Conservation (phyloP, 1,140 invertebrate species). For the Coboldia fuscipes region DNA sequence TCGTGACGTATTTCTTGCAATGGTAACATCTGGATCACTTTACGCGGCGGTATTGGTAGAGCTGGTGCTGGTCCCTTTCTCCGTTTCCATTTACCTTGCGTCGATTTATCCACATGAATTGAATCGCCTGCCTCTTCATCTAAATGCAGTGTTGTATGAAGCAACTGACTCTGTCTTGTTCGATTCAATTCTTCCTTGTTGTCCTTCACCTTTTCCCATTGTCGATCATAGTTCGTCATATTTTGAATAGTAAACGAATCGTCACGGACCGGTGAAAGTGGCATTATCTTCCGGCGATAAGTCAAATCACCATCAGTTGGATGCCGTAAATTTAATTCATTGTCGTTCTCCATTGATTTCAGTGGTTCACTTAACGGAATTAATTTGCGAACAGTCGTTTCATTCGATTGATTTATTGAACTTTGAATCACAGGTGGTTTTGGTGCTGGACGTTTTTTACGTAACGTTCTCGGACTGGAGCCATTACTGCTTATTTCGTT, state of each 20-base stretch:
- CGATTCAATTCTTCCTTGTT: slow-evolving; percentile 34
- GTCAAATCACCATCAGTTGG: slow-evolving; percentile 5
- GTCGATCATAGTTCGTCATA: slow-evolving; percentile 6
- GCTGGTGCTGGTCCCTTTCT: slow-evolving; percentile 63
- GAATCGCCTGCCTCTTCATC: slow-evolving; percentile 7
- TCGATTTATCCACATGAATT: slow-evolving; percentile 28
- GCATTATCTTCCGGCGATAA: slow-evolving; percentile 12
- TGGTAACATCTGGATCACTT: slow-evolving; percentile 45
- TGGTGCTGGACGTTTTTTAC: slow-evolving; percentile 47
- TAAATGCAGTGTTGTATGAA: slow-evolving; percentile 3
- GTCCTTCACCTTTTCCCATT: slow-evolving; percentile 27
- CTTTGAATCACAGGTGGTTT: slow-evolving; percentile 26
- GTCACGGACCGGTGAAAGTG: background rate
- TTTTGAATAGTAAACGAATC: background rate
- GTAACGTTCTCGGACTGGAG: slow-evolving; percentile 16
- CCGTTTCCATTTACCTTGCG: slow-evolving; percentile 44
- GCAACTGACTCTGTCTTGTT: slow-evolving; percentile 25
- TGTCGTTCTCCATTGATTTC: slow-evolving; percentile 5
- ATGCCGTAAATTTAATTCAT: background rate
- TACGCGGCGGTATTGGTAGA: slow-evolving; percentile 27
- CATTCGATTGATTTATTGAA: background rate
- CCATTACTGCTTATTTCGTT: slow-evolving; percentile 16
- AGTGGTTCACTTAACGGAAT: slow-evolving; percentile 9
- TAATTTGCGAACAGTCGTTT: slow-evolving; percentile 5
- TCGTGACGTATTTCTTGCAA: slow-evolving; percentile 49